These are phyloP conservation scores for Chaitophorus viminalis DNA, from an alignment of 2,888 invertebrate genomes.

Conservation along the genomic window DNA sequence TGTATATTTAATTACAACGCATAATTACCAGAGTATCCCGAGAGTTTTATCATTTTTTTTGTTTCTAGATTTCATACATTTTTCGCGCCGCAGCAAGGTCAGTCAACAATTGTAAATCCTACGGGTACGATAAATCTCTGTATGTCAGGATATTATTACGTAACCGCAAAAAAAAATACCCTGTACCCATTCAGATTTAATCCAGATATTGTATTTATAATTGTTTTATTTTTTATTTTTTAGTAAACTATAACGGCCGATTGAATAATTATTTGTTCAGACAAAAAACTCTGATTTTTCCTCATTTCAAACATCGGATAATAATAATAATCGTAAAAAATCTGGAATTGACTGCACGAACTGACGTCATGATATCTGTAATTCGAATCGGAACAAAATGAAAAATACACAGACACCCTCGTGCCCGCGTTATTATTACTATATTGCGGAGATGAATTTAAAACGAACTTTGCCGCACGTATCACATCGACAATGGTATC, in stretches of 20 bases:
- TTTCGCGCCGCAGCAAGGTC: background rate
- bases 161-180: background rate
- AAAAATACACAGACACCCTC: background rate
- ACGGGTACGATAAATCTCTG: background rate
- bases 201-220: conserved; percentile 6
- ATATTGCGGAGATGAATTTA: background rate
- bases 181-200: background rate
- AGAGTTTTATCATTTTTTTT: background rate
- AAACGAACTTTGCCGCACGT: background rate
- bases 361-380: background rate
- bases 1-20: background rate
- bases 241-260: background rate
- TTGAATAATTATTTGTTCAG: background rate
- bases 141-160: background rate
- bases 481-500: background rate
- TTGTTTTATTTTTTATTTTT: background rate
- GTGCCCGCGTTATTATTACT: too few species aligned
- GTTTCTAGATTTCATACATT: background rate
- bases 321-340: background rate
- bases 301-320: background rate
- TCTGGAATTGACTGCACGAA: background rate
- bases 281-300: background rate
- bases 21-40: background rate
- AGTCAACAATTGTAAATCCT: background rate
- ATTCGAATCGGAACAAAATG: background rate